Conservation (phyloP, 2,797 vertebrate genomes). For the Pseudomugil gertrudae region DNA sequence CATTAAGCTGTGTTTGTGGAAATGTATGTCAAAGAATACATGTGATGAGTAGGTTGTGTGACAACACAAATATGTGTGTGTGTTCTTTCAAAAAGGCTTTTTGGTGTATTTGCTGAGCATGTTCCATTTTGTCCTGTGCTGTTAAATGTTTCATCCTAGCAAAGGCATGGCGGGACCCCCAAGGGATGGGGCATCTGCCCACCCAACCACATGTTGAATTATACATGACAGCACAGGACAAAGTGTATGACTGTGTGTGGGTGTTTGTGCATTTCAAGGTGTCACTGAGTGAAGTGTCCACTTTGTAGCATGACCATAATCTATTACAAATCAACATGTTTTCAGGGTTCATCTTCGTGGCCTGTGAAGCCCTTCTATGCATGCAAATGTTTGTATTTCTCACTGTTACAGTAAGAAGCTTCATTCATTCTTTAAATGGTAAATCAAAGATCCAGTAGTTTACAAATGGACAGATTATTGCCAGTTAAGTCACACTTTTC, state of each 20-base stretch:
- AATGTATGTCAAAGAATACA: conserved; percentile 11
- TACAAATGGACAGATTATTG: not conserved
- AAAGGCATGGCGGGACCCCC: conserved; percentile 76
- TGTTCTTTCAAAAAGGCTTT: conserved; percentile 57
- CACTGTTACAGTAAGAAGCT: conserved; percentile 8
- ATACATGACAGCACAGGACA: conserved; percentile 79
- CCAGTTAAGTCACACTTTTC: conserved; percentile 2
- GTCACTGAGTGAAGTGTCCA: conserved; percentile 72
- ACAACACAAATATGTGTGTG: not conserved
- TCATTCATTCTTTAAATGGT: conserved; percentile 9
- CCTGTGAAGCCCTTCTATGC: conserved; percentile 16
- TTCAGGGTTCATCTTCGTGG: conserved; percentile 21
- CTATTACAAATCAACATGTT: conserved; percentile 40
- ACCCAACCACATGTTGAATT: conserved; percentile 79
- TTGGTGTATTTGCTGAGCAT: conserved; percentile 79
- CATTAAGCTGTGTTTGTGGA: not conserved
- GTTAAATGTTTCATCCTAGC: conserved; percentile 85
- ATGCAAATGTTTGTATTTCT: conserved; percentile 4
- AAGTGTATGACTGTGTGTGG: conserved; percentile 54
- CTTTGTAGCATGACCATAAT: conserved; percentile 64
- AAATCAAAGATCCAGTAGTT: conserved; percentile 11
- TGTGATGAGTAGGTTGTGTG: not conserved
- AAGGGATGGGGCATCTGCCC: conserved; percentile 79
- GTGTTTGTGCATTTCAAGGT: conserved; percentile 64
- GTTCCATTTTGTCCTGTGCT: conserved; percentile 84